A percentile compares a stretch with the other conserved stretches of the same genome.
Conservation (phyloP, 2,888 invertebrate species). For the Brachylomia viminalis region DNA sequence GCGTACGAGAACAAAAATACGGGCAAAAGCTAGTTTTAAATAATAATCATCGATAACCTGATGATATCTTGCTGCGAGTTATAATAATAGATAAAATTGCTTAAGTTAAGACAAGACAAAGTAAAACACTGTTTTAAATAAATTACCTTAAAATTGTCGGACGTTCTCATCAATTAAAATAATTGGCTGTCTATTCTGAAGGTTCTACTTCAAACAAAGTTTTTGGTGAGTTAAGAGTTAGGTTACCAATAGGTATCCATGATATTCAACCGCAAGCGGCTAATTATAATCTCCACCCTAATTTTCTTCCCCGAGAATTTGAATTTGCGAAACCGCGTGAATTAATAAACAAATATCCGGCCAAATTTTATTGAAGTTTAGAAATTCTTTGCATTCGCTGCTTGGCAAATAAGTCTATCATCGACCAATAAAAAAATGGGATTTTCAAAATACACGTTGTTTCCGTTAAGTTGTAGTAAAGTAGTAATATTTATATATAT, state of each 20-base stretch:
- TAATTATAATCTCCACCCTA: conserved; percentile 48
- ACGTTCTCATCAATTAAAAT: conserved; percentile 27
- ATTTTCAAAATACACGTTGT: conserved; percentile 30
- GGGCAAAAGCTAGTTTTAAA: background rate
- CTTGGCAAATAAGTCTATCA: conserved; percentile 41
- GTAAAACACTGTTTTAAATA: background rate
- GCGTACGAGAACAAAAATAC: background rate
- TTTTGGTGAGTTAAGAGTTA: conserved; percentile 21
- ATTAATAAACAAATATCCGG: conserved; percentile 60
- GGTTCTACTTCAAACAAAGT: conserved; percentile 27
- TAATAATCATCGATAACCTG: background rate
- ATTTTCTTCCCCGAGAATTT: conserved; percentile 31
- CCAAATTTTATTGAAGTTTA: conserved; percentile 33
- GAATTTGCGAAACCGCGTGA: conserved; percentile 50
- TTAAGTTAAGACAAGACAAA: background rate
- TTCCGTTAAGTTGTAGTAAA: too few relatives aligned
- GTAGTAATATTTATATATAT: too few relatives aligned
- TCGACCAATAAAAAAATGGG: conserved; percentile 14
- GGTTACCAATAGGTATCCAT: conserved; percentile 43
- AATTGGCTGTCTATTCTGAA: conserved; percentile 21
- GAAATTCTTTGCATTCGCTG: conserved; percentile 42
- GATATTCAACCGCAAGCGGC: conserved; percentile 41
- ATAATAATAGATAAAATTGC: too few relatives aligned
- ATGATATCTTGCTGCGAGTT: too few relatives aligned
- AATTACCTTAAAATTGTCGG: background rate